Conservation (phyloP, 2,888 invertebrate genomes). For the Sarcophaga carnaria region DNA sequence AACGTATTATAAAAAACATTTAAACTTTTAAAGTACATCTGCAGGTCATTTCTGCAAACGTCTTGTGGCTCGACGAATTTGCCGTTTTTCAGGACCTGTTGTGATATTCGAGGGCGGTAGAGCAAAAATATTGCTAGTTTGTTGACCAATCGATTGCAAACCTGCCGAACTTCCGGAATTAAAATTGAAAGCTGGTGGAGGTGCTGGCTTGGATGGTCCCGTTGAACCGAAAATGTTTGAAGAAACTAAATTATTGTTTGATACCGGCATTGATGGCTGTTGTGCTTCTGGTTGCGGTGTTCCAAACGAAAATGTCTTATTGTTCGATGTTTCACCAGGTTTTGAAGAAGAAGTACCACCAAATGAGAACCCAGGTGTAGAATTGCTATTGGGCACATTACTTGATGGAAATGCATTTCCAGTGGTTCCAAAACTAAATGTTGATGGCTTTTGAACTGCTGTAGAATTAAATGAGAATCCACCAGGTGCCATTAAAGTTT, state of each 20-base stretch:
- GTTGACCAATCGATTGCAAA: constrained; percentile 43
- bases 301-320: constrained; percentile 74
- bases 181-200: constrained; percentile 72
- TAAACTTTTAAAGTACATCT: constrained; percentile 36
- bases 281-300: constrained; percentile 29
- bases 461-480: constrained; percentile 71
- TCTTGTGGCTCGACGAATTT: constrained; percentile 76
- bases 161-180: constrained; percentile 51
- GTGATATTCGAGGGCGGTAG: constrained; percentile 63
- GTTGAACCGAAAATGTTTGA: constrained; percentile 71
- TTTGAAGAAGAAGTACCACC: constrained; percentile 60
- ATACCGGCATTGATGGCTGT: constrained; percentile 4
- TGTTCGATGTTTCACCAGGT: constrained; percentile 43
- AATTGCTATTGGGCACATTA: constrained; percentile 22
- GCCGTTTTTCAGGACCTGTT: constrained; percentile 71
- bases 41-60: constrained; percentile 75
- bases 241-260: constrained; percentile 16
- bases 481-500: constrained; percentile 62
- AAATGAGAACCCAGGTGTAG: constrained; percentile 72
- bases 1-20: not conserved
- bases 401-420: constrained; percentile 19
- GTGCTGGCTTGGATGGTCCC: constrained; percentile 42
- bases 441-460: constrained; percentile 15
- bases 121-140: constrained; percentile 73
- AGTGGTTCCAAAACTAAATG: constrained; percentile 69